A percentile compares a stretch with the other conserved stretches of the same genome.
Conservation (phyloP, 2,113 vertebrate genomes). For the Ramphastos sulfuratus region DNA sequence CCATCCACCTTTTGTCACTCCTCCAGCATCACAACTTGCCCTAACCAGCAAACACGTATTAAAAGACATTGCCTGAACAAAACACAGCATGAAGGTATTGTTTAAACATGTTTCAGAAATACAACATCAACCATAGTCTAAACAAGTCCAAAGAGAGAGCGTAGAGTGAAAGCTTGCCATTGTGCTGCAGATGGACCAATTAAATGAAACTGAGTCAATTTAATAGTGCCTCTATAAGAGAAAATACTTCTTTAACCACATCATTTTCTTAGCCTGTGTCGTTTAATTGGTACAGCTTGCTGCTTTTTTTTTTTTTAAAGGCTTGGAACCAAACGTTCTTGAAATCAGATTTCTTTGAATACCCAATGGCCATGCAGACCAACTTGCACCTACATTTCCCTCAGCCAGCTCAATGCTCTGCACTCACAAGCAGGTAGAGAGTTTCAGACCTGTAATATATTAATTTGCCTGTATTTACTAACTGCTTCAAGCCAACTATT, state of each 20-base stretch:
- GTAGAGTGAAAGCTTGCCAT: slow-evolving; percentile 10
- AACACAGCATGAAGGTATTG: not conserved
- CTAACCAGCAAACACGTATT: not conserved
- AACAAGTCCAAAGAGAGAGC: slow-evolving; percentile 52
- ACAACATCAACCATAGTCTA: not conserved
- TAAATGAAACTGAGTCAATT: slow-evolving; percentile 34
- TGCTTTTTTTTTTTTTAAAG: not conserved
- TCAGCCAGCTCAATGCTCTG: not conserved
- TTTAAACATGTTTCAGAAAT: slow-evolving; percentile 49
- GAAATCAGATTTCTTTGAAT: not conserved
- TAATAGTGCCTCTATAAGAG: slow-evolving; percentile 14
- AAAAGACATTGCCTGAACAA: not conserved
- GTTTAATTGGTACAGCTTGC: slow-evolving; percentile 26
- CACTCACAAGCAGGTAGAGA: not conserved
- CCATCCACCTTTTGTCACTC: not conserved
- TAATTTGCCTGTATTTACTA: not conserved
- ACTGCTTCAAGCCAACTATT: slow-evolving; percentile 5
- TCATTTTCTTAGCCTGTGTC: slow-evolving; percentile 16
- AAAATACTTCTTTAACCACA: slow-evolving; percentile 46
- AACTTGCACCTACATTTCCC: not conserved
- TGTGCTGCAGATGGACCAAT: slow-evolving; percentile 12
- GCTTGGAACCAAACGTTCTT: not conserved
- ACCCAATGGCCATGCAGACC: not conserved
- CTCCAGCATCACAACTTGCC: not conserved
- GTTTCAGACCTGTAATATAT: not conserved